phyloP scores from a whole-genome alignment of 2,888 invertebrate genomes.

The Euproctis similis region DNA sequence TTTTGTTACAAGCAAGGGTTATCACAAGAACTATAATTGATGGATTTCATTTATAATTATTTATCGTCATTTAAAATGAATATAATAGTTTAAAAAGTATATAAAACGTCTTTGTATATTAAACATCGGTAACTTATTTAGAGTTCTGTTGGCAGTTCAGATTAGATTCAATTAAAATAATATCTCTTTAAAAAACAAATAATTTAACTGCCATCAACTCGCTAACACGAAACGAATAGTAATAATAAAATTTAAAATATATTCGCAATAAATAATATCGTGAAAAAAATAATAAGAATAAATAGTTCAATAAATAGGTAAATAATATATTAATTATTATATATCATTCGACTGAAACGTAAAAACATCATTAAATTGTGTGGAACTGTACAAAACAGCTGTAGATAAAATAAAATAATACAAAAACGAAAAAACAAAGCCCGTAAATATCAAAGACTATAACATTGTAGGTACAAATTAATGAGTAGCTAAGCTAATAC shows the following conservation, averaged over 20 bases:
- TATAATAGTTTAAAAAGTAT: conserved; percentile 39
- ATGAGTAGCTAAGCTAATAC: conserved; percentile 56
- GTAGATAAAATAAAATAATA: conserved; percentile 24
- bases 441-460: conserved; percentile 43
- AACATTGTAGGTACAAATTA: conserved; percentile 66
- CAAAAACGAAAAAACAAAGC: conserved; percentile 33
- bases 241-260: conserved; percentile 28
- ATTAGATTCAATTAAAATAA: conserved; percentile 44
- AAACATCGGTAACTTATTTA: conserved; percentile 66
- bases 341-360: conserved; percentile 52
- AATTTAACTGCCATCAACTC: conserved; percentile 53
- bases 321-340: too few species aligned
- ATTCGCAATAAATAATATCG: conserved; percentile 44
- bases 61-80: conserved; percentile 32
- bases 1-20: conserved; percentile 76
- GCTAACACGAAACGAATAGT: conserved; percentile 52
- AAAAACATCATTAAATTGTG: conserved; percentile 60
- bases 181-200: conserved; percentile 41
- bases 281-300: not conserved
- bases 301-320: too few species aligned
- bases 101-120: conserved; percentile 58
- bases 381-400: conserved; percentile 64
- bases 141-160: conserved; percentile 59
- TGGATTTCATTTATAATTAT: conserved; percentile 27
- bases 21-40: conserved; percentile 55